phyloP scores from a whole-genome alignment of 2,113 vertebrate species.

The Trichomycterus rosablanca region DNA sequence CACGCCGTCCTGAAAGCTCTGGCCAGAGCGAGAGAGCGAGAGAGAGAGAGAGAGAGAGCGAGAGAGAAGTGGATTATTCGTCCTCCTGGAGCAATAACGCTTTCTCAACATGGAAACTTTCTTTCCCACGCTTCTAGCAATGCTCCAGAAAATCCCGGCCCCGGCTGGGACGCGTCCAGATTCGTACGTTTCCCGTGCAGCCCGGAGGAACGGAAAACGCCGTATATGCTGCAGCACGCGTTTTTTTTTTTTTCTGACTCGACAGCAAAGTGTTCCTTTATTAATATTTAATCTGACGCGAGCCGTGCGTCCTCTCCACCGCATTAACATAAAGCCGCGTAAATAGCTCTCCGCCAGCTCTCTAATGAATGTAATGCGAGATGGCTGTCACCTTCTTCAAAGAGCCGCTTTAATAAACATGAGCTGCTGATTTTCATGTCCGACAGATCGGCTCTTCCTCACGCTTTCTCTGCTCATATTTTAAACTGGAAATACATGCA shows the following conservation, averaged over 20 bases:
- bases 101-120: constrained; percentile 46
- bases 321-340: constrained; percentile 42
- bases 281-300: constrained; percentile 48
- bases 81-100: constrained; percentile 48
- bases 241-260: constrained; percentile 21
- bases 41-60: constrained; percentile 49
- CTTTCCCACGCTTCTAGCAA: constrained; percentile 49
- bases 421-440: constrained; percentile 44
- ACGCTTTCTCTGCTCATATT: too few relatives aligned
- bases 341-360: constrained; percentile 39
- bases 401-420: constrained; percentile 49
- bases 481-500: too few relatives aligned
- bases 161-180: constrained; percentile 37
- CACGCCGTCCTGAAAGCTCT: constrained; percentile 37
- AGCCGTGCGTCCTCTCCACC: constrained; percentile 38
- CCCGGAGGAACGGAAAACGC: constrained; percentile 1
- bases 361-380: constrained; percentile 41
- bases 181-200: constrained; percentile 26
- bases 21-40: constrained; percentile 40
- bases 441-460: constrained; percentile 1
- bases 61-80: constrained; percentile 51
- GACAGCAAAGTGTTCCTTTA: constrained; percentile 37
- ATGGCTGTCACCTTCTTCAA: constrained; percentile 43
- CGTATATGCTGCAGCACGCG: constrained; percentile 29
- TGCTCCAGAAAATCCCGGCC: constrained; percentile 24